These are phyloP conservation scores for Euspilapteryx auroguttella DNA, from an alignment of 2,888 invertebrate genomes.

Conservation along the genomic window DNA sequence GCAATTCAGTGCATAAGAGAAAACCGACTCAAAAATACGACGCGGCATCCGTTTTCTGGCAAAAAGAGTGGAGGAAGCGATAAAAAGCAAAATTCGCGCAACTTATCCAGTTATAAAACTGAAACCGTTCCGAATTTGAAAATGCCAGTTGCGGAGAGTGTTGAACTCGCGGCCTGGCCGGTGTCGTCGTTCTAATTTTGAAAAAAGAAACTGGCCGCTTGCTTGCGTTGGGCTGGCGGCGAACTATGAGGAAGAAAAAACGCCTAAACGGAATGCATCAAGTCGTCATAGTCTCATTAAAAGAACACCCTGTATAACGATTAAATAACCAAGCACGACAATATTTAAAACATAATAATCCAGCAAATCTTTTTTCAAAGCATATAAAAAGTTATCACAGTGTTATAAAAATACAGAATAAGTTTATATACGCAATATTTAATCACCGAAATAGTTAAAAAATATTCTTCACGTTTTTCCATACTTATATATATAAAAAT, in stretches of 20 bases:
- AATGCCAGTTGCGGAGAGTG: slow-evolving; percentile 11
- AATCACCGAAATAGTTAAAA: slow-evolving; percentile 32
- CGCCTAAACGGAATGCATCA: too few species aligned
- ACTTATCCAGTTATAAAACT: neutral
- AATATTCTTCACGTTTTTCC: slow-evolving; percentile 2
- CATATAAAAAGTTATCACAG: too few species aligned
- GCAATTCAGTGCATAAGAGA: slow-evolving; percentile 52
- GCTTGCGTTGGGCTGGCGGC: slow-evolving; percentile 14
- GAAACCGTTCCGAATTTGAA: slow-evolving; percentile 1
- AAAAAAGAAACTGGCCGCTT: slow-evolving; percentile 9
- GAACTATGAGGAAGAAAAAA: slow-evolving; percentile 58
- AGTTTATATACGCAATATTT: slow-evolving; percentile 33
- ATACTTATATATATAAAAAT: slow-evolving; percentile 20
- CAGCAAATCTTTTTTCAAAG: too few species aligned
- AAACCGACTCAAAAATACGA: slow-evolving; percentile 27
- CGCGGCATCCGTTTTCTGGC: slow-evolving; percentile 11
- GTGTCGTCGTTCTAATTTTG: slow-evolving; percentile 6
- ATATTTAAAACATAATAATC: too few species aligned
- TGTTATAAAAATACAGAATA: too few species aligned
- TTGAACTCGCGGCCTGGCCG: slow-evolving; percentile 4
- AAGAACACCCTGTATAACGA: too few species aligned
- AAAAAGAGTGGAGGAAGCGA: too few species aligned
- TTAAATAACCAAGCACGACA: too few species aligned
- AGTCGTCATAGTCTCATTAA: too few species aligned
- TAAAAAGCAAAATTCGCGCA: slow-evolving; percentile 6